Evolutionary conservation across 92 coral and sea anemone genomes (phyloP), one percentile per base, ranked within the genome.

Genomic region (Actinernus sp.): DNA sequence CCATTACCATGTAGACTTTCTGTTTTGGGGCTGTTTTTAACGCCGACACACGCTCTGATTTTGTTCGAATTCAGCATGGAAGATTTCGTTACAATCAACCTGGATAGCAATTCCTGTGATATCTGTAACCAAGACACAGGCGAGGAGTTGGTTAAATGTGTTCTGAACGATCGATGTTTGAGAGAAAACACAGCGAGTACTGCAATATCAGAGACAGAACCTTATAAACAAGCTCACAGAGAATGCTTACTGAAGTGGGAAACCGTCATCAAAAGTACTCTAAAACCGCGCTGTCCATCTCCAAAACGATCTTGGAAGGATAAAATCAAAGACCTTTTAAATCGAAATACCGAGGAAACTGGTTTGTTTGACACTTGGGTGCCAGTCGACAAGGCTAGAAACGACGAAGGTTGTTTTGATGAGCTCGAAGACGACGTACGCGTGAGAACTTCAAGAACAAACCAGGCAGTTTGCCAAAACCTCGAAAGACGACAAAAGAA

Each of bases 111-210:
- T 58, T 59, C 60, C 54, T 92, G 97, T 49, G 93, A 88, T 62
- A 92, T 92, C 17, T 92, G 97, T 46, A 74, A 80, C 23, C 96
- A 92, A 65, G 95, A 92, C 37, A 92, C 93, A 4, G 95, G 95
- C 11, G 97, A 92, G 63, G 87, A 88, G 22, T 51, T 92, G 60
- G 79, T 92, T 31, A 71, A 90, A 29, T 88, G 89, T 55, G 79
- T 92, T 36, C 64, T 92, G 56, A 85, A 77, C 72, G 89, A 88
- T 53, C 82, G 84, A 19, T 88, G 87, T 72, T 68, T 82, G 0
- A 65, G 85, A 21, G 80, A 76, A 19, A 40, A 12, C n/a, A 36
- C 68, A 13, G 27, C 43, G 14, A 48, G 58, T 2, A 31, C 44
- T 19, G n/a, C n/a, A n/a, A 45, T 40, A 47, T 54, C 61, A 4